Evolutionary conservation across 2,113 vertebrate species (phyloP).

Genomic region (Opisthocomus hoazin): DNA sequence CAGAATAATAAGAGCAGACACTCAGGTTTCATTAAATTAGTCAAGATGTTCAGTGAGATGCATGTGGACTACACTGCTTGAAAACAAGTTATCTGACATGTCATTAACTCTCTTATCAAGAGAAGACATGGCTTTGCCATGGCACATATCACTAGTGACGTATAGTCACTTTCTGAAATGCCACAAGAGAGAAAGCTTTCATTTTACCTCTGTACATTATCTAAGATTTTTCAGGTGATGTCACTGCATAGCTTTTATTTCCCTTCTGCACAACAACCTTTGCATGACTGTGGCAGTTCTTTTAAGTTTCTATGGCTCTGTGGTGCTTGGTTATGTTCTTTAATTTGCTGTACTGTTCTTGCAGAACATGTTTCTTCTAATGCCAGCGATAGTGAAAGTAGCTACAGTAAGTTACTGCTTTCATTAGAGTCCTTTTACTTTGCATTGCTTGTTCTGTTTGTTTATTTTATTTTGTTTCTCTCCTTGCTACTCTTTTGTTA

Average conservation of each 20-base stretch:
- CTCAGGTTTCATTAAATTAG: not conserved
- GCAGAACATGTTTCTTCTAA: constrained; percentile 84
- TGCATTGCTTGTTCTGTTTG: constrained; percentile 59
- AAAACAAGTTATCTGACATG: not conserved
- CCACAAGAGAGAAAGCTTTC: constrained; percentile 69
- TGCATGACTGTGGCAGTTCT: constrained; percentile 67
- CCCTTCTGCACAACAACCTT: constrained; percentile 39
- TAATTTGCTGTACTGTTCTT: constrained; percentile 85
- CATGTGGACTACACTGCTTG: not conserved
- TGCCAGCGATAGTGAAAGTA: constrained; percentile 86
- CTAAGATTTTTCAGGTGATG: not conserved
- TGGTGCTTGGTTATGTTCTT: constrained; percentile 73
- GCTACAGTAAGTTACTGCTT: constrained; percentile 82
- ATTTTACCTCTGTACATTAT: constrained; percentile 42
- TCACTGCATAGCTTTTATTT: constrained; percentile 27
- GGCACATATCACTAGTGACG: not conserved
- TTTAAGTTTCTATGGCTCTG: constrained; percentile 68
- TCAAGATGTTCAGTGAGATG: not conserved
- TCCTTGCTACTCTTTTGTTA: constrained; percentile 52
- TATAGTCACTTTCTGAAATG: not conserved
- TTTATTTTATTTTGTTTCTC: constrained; percentile 55
- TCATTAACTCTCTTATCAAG: not conserved
- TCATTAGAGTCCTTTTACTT: constrained; percentile 71
- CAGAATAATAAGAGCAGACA: not conserved
- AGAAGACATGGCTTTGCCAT: not conserved